phyloP scores from a whole-genome alignment of 2,113 vertebrate genomes.

The Tyrannus savana region DNA sequence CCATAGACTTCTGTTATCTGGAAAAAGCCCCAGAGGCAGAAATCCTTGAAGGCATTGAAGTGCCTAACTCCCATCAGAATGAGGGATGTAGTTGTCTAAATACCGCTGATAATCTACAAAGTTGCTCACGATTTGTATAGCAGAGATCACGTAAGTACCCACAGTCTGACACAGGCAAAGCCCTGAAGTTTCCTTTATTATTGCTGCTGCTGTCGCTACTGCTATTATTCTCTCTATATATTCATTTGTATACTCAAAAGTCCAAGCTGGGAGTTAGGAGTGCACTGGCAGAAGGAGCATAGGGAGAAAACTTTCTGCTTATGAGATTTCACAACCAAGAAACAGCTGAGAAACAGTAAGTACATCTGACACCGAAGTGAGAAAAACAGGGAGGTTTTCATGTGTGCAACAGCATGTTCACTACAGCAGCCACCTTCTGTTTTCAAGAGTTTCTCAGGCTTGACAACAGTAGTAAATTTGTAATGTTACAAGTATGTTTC shows the following conservation, averaged over 20 bases:
- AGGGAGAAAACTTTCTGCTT: background rate
- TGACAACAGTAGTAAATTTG: background rate
- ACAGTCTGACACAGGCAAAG: background rate
- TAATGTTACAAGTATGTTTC: background rate
- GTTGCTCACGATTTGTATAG: constrained; percentile 37
- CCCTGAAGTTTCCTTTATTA: background rate
- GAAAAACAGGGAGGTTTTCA: background rate
- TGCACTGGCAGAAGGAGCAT: background rate
- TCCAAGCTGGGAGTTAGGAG: background rate
- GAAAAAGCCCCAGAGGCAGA: constrained; percentile 43
- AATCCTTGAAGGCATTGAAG: constrained; percentile 59
- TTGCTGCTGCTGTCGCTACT: background rate
- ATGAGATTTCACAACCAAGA: background rate
- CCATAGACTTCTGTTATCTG: constrained; percentile 50
- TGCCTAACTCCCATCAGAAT: constrained; percentile 60
- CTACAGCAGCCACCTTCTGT: background rate
- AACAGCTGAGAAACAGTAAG: background rate
- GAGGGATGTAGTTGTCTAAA: constrained; percentile 60
- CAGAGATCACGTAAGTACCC: constrained; percentile 44
- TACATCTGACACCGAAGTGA: background rate
- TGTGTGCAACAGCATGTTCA: background rate
- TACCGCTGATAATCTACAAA: constrained; percentile 45
- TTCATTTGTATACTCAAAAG: background rate
- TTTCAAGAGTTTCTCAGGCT: background rate
- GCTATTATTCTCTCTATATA: background rate